These are phyloP conservation scores for Bubo blakistoni DNA, from an alignment of 2,113 vertebrate genomes.

Conservation along the genomic window DNA sequence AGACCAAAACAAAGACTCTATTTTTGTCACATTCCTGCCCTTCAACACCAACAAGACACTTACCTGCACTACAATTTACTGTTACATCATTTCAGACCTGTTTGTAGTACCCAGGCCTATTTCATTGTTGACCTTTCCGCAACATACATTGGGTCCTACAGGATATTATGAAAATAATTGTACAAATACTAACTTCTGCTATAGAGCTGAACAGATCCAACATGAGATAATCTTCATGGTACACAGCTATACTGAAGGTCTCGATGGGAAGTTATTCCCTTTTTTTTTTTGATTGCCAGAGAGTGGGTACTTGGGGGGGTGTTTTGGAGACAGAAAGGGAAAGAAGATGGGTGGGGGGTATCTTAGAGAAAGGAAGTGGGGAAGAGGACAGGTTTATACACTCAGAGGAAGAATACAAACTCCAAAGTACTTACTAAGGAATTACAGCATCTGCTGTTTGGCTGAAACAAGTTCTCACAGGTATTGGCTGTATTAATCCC, in stretches of 20 bases:
- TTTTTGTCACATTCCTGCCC: not conserved
- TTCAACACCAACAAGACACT: not conserved
- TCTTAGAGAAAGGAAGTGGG: not conserved
- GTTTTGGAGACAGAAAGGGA: not conserved
- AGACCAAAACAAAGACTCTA: not conserved
- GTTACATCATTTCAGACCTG: not conserved
- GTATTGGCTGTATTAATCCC: not conserved
- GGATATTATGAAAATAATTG: not conserved
- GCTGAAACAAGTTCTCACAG: not conserved
- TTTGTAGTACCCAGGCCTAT: not conserved
- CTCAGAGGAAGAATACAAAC: not conserved
- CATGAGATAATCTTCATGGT: not conserved
- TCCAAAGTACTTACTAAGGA: not conserved
- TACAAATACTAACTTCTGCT: not conserved
- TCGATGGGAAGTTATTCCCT: not conserved
- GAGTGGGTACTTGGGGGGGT: not conserved
- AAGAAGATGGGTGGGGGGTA: not conserved
- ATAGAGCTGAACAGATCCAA: not conserved
- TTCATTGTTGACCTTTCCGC: not conserved
- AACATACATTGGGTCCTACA: fast-evolving
- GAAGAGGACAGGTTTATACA: not conserved
- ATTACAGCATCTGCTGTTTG: not conserved
- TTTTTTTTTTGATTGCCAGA: not conserved
- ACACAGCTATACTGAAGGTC: not conserved
- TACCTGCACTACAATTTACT: not conserved